A percentile compares a stretch with the other conserved stretches of the same genome.
phyloP scores from a whole-genome alignment of 2,888 invertebrate genomes.

The Nemoura dubitans region DNA sequence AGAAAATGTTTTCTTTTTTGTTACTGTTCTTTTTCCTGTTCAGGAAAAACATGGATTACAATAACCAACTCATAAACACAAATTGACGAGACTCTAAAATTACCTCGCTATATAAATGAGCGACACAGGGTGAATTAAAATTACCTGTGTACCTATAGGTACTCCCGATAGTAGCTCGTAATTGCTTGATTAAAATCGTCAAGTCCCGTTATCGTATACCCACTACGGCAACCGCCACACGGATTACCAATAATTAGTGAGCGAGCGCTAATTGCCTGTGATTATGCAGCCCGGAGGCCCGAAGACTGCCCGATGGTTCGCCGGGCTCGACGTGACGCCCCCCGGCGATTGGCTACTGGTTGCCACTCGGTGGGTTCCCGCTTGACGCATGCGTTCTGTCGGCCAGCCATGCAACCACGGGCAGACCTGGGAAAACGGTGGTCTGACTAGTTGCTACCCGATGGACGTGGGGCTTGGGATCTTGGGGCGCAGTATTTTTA shows the following conservation, averaged over 20 bases:
- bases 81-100: background rate
- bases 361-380: too few relatives aligned
- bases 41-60: background rate
- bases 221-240: background rate
- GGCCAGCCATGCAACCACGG: too few relatives aligned
- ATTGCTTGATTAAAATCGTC: background rate
- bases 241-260: background rate
- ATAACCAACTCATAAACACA: background rate
- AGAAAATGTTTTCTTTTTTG: too few relatives aligned
- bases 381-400: too few relatives aligned
- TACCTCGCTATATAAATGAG: too few relatives aligned
- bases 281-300: background rate
- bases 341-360: background rate
- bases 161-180: background rate
- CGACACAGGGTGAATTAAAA: too few relatives aligned
- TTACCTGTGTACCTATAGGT: background rate
- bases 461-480: too few relatives aligned
- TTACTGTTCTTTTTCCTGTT: too few relatives aligned
- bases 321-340: background rate
- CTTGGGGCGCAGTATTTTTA: too few relatives aligned
- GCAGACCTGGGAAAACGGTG: too few relatives aligned
- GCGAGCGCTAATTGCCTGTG: background rate
- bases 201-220: background rate
- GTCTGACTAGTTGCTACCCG: too few relatives aligned
- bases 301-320: background rate